phyloP scores from a whole-genome alignment of 2,888 invertebrate species.

The Kuschelorhynchus macadamiae region DNA sequence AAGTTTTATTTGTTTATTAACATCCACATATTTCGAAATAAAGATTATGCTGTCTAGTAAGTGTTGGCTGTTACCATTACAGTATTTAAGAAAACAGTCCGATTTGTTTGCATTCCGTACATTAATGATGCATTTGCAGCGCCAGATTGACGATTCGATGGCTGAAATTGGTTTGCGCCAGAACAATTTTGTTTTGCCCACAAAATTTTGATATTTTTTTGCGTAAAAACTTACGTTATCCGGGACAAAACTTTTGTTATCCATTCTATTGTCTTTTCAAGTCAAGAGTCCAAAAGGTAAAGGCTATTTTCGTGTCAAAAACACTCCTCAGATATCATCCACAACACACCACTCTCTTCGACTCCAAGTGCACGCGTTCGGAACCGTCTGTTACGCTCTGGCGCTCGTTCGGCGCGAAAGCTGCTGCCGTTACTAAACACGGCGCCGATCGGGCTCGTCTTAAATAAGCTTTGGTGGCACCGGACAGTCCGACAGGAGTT shows the following conservation, averaged over 20 bases:
- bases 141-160: not conserved
- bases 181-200: too few species aligned
- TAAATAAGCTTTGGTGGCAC: constrained; percentile 59
- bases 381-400: constrained; percentile 55
- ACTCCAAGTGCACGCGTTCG: constrained; percentile 41
- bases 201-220: too few species aligned
- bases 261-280: constrained; percentile 57
- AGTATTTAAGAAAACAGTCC: too few species aligned
- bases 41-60: too few species aligned
- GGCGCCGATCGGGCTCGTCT: constrained; percentile 63
- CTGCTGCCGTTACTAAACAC: constrained; percentile 59
- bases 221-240: constrained; percentile 64
- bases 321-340: constrained; percentile 62
- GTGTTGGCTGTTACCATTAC: too few species aligned
- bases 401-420: constrained; percentile 60
- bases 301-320: constrained; percentile 48
- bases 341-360: constrained; percentile 68
- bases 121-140: too few species aligned
- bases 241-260: constrained; percentile 65
- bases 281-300: constrained; percentile 52
- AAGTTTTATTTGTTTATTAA: too few species aligned
- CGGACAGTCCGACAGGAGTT: constrained; percentile 7
- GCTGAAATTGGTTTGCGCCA: too few species aligned
- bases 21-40: too few species aligned
- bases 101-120: too few species aligned